Evolutionary conservation across 2,888 invertebrate species (phyloP), one percentile per base, ranked within the genome.

Genomic region (Sisyra nigra): DNA sequence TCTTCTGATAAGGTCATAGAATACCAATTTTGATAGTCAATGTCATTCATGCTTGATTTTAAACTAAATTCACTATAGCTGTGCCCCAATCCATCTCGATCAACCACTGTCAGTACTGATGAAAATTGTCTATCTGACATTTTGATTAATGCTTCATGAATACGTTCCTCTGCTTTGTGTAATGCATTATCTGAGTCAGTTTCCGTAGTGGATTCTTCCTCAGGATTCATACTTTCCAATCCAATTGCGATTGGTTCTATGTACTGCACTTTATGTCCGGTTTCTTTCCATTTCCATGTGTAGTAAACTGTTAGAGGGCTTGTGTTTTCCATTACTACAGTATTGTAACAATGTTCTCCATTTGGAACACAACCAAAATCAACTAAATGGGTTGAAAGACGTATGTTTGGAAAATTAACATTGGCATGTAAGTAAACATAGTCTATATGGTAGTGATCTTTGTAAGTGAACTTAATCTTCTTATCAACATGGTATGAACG

Each of bases 391-490:
- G 75, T 68, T 46, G 66, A 55, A 42, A 80, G 61, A 33, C 64
- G 62, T 40, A 83, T 56, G 52, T 80, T 78, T 1, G 83, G 82
- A 55, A 72, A 81, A 59, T 77, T 74, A 2, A 82, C 69, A 56
- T 68, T 71, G 29, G 76, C 81, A 37, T 59, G 60, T 35, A 83
- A 55, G 48, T 68, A 67, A 39, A 83, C 65, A 46, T 64, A 65
- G 53, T 80, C 78, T 54, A 38, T n/a, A 8, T 38, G 15, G 17
- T 7, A 17, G n/a, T 38, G 38, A 18, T 14, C 38, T 5, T 38
- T 38, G 38, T 38, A 38, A 8, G 38, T 15, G 8, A 38, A 3
- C 9, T 7, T 38, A 7, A 38, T 15, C 8, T 38, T 15, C 4
- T 9, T 18, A 3, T 18, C 11, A 7, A n/a, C 9, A 3, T 11